These are phyloP conservation scores for Nomada ruficornis DNA, from an alignment of 2,888 invertebrate species.

Conservation along the genomic window DNA sequence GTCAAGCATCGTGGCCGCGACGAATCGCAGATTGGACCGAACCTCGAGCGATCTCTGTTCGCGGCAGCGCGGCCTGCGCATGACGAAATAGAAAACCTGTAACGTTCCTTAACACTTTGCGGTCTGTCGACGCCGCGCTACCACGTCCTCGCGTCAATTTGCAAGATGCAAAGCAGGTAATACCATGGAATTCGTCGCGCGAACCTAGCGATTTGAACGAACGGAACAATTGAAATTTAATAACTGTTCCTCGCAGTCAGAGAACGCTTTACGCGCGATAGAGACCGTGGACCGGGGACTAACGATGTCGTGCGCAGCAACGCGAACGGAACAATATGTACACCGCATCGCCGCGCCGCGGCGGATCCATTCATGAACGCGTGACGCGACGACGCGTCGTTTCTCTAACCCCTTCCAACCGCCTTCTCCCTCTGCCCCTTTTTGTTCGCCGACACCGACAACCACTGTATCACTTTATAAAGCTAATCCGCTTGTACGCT, in stretches of 20 bases:
- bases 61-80: slow-evolving; percentile 22
- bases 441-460: neutral
- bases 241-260: too few relatives aligned
- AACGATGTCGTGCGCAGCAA: neutral
- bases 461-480: neutral
- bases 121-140: too few relatives aligned
- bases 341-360: too few relatives aligned
- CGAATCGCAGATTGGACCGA: slow-evolving; percentile 69
- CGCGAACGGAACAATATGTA: neutral
- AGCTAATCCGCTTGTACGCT: slow-evolving; percentile 13
- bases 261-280: too few relatives aligned
- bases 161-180: too few relatives aligned
- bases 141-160: too few relatives aligned
- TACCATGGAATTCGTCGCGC: too few relatives aligned
- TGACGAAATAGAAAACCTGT: slow-evolving; percentile 37
- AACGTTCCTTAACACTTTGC: slow-evolving; percentile 45
- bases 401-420: neutral
- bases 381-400: neutral
- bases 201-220: too few relatives aligned
- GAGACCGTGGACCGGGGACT: neutral
- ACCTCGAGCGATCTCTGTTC: slow-evolving; percentile 50
- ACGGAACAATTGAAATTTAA: too few relatives aligned
- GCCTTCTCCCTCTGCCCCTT: neutral
- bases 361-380: slow-evolving; percentile 1
- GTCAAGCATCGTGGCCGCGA: slow-evolving; percentile 62